Evolutionary conservation across 2,113 vertebrate genomes (phyloP), one percentile per base, ranked within the genome.

Genomic region (Larimichthys crocea): DNA sequence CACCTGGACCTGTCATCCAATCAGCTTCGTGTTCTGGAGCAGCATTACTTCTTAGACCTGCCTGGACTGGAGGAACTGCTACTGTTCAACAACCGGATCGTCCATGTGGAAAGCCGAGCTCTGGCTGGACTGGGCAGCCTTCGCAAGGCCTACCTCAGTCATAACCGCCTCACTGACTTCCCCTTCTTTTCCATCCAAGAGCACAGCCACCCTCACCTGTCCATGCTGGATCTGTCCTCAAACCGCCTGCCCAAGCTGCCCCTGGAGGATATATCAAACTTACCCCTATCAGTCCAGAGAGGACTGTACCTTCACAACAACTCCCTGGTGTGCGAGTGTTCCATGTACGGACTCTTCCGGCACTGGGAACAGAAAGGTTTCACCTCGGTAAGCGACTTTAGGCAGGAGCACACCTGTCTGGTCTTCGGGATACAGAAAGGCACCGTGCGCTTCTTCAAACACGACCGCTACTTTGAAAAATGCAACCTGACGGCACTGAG

Each of bases 1-100:
- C 96, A 97, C 91, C 95, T 99, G n/a, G 98, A 99, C 92, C 92
- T 99, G 62, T 99, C 98, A 2, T 98, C 97, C 90, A 99, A 99
- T 82, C 91, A 82, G 80, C 92, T 99, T 16, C 87, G 56, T 0
- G 85, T 90, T 0, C 73, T 99, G 42, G 90, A 96, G 84, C 92
- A 59, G 0, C 94, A 96, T 42, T 95, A 95, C 66, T 99, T 99
- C 22, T 91, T 94, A 3, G 94, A 93, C 0, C 75, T 99, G 85
- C 86, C 93, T 5, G 95, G 90, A 29, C 73, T 99, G 88, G 94
- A 98, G 88, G 97, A 98, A 63, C 93, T 99, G 42, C 95, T 99
- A 82, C 96, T 99, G 35, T 99, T 97, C 86, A 95, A 97, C 93
- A 99, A 99, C 83, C 92, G 75, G 20, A 97, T 99, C 0, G 74